These are phyloP conservation scores for Emys orbicularis DNA, from an alignment of 2,797 vertebrate genomes.

Conservation along the genomic window DNA sequence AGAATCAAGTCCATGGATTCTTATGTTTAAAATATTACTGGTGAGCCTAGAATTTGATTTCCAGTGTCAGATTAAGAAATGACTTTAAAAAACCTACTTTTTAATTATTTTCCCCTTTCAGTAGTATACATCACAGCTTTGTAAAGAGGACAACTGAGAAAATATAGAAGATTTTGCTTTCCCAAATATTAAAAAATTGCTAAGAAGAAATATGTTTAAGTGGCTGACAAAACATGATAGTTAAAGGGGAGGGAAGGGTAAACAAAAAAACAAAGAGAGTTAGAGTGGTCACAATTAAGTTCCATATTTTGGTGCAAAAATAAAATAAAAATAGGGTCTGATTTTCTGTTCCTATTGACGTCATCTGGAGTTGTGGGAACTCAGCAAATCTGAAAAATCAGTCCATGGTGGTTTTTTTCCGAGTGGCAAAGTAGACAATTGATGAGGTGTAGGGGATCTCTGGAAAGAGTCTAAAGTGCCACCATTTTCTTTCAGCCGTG, in stretches of 20 bases:
- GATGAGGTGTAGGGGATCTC: background rate
- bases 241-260: background rate
- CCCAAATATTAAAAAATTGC: background rate
- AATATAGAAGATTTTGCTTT: background rate
- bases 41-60: background rate
- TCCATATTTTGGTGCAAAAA: background rate
- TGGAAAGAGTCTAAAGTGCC: background rate
- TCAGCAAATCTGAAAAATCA: background rate
- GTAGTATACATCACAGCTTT: background rate
- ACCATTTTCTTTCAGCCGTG: background rate
- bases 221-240: background rate
- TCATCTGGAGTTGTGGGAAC: background rate
- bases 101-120: background rate
- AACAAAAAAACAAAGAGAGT: background rate
- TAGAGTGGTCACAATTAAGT: background rate
- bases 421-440: background rate
- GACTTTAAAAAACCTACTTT: background rate
- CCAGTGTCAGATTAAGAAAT: background rate
- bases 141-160: background rate
- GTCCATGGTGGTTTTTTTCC: background rate
- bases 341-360: background rate
- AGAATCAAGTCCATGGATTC: fast-evolving
- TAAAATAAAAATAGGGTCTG: background rate
- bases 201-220: background rate
- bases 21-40: background rate